These are phyloP conservation scores for Mesocentrotus franciscanus DNA, from an alignment of 53 echinoderm and acorn worm species.

Conservation along the genomic window DNA sequence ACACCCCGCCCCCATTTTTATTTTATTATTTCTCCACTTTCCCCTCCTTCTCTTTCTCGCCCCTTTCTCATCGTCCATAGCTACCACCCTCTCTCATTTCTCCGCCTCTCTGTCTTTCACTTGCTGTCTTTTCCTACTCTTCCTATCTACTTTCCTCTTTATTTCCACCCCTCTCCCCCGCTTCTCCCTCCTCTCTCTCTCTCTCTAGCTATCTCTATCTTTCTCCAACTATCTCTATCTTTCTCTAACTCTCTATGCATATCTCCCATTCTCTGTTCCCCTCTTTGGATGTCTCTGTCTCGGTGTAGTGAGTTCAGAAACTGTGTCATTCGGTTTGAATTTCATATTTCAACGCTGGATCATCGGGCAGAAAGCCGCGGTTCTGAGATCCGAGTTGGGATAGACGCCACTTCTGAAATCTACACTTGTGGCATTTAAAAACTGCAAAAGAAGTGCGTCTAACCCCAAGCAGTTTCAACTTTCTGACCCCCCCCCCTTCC, in stretches of 20 bases:
- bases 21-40: too few species aligned
- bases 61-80: background rate
- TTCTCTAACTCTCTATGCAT: background rate
- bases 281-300: background rate
- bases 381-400: background rate
- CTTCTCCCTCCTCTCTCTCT: background rate
- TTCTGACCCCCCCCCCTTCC: background rate
- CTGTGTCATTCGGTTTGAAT: conserved; percentile 56
- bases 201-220: background rate
- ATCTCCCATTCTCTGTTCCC: background rate
- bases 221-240: background rate
- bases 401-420: conserved; percentile 47
- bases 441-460: conserved; percentile 32
- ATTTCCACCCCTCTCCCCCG: too few species aligned
- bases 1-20: background rate
- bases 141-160: background rate
- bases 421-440: conserved; percentile 37
- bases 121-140: background rate
- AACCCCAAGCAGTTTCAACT: background rate
- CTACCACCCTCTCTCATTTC: background rate
- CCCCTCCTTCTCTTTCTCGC: background rate
- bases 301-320: conserved; percentile 5
- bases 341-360: conserved; percentile 38
- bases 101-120: background rate
- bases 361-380: conserved; percentile 24